Base-by-base conservation (phyloP, 2,888 invertebrate genomes). In the Agrotis clavis region DNA sequence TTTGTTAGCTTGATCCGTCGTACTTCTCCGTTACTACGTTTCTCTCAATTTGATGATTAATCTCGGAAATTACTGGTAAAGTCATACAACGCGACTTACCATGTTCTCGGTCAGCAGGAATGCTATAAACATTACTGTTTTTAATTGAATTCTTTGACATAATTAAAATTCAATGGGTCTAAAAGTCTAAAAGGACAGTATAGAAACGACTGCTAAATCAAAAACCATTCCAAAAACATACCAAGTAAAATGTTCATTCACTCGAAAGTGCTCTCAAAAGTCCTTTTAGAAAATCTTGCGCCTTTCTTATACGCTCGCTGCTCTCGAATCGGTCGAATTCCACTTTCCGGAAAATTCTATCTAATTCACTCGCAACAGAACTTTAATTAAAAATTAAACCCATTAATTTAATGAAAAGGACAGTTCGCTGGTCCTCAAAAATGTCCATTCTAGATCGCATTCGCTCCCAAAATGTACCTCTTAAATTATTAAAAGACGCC, bases 361-460 rank as follows among this genome's bases (percentile, higher is more conserved):
- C 60, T 79, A 83, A 82, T 79, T 79, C 68, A 63, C 57, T 67
- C 53, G 66, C 50, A 63, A 74, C 71, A 59, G 66, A 53, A 65
- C 73, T 71, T 86, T 81, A 85, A 85, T 83, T 84, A 74, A 82
- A 82, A 74, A 84, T 84, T 68, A 84, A 77, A 73, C 41, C 84
- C 72, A 83, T 80, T 75, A 74, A 79, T 71, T 71, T 67, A 73
- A 84, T 67, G 56, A 70, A 81, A 77, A 51, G 67, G 19, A 77
- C 81, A 70, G 69, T 67, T 67, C 47, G 45, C 13, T 74, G 60
- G 54, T 74, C 41, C 53, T 74, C 74, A 66, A 83, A 79, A 80
- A 79, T 83, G 63, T 61, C 67, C 56, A 16, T 67, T 81, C 47
- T 18, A 41, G 47, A 61, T 78, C 35, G 66, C 3, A 61, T 65